These are phyloP conservation scores for Drepanosiphum platanoidis DNA, from an alignment of 2,888 invertebrate species.

Conservation along the genomic window DNA sequence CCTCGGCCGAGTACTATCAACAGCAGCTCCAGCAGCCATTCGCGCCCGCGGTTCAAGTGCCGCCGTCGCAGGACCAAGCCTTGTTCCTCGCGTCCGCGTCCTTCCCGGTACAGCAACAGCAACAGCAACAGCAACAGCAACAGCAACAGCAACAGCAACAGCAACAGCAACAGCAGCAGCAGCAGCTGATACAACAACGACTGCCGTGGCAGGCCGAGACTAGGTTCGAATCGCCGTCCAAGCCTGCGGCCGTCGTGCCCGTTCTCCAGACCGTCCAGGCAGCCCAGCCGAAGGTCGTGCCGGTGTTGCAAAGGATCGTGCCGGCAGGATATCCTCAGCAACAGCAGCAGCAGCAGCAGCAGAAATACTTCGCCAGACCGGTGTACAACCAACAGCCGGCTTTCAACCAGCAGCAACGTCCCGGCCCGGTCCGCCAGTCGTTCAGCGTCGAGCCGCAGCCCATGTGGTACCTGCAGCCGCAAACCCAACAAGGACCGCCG, in stretches of 20 bases:
- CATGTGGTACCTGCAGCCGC: slow-evolving; percentile 38
- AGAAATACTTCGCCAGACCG: background rate
- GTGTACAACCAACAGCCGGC: background rate
- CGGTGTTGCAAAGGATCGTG: slow-evolving; percentile 25
- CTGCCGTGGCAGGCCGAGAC: background rate
- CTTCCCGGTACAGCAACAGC: background rate
- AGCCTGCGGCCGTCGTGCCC: background rate
- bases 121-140: background rate
- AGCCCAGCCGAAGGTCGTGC: slow-evolving; percentile 14
- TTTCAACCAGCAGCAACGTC: slow-evolving; percentile 14
- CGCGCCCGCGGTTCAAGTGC: background rate
- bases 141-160: background rate
- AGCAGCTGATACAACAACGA: background rate
- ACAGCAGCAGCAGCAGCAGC: background rate
- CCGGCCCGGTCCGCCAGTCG: background rate
- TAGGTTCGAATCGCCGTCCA: background rate
- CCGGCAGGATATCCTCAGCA: slow-evolving; percentile 8
- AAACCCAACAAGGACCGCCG: slow-evolving; percentile 31
- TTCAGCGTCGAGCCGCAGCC: slow-evolving; percentile 34
- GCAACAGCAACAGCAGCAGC: background rate
- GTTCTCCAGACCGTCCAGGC: background rate
- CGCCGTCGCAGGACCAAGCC: background rate
- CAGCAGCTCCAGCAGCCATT: background rate
- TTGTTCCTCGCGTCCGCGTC: background rate
- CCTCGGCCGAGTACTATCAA: background rate